Evolutionary conservation across 2,888 invertebrate species (phyloP), one percentile per base, ranked within the genome.

Genomic region (Fragum whitleyi): DNA sequence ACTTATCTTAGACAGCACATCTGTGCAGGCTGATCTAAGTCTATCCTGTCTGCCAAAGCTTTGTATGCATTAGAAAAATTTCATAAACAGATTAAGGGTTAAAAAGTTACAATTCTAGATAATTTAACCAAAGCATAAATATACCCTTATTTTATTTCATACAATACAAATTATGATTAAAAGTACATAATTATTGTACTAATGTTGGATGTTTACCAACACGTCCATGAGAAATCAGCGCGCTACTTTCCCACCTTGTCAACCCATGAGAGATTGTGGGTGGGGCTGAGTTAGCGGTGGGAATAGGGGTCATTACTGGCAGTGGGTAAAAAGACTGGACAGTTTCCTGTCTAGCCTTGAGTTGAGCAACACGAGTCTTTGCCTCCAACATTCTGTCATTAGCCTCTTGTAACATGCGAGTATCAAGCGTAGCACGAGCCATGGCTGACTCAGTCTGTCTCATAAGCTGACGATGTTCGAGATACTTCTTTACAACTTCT

Each of bases 401-500:
- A 21, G 92, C 91, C 74, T 93, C 92, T 70, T 91, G 90, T 42
- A 93, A 86, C 87, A 93, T 90, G 61, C 90, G 87, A 0, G 92
- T 90, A 77, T 92, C 92, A 0, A 93, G 82, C 0, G 91, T 90
- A 19, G 91, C 91, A 6, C 90, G 87, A 0, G 90, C 81, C 89
- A 93, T 90, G 19, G 92, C 89, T 1, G 90, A 87, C 75, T 93
- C 93, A 5, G 92, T 91, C 85, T 93, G 93, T 14, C 92, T 79
- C 92, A 92, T 91, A 39, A 92, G 83, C 74, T 91, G 90, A 6
- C 92, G 87, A 75, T 93, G 93, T 65, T 93, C 93, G 73, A 93
- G 65, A 83, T 92, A 93, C 67, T 90, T 92, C 73, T 90, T 89
- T 2, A 93, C 92, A 3, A 90, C 88, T n/a, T 91, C 90, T 74